Evolutionary conservation across 2,113 vertebrate genomes (phyloP).

Genomic region (Rutilus rutilus): DNA sequence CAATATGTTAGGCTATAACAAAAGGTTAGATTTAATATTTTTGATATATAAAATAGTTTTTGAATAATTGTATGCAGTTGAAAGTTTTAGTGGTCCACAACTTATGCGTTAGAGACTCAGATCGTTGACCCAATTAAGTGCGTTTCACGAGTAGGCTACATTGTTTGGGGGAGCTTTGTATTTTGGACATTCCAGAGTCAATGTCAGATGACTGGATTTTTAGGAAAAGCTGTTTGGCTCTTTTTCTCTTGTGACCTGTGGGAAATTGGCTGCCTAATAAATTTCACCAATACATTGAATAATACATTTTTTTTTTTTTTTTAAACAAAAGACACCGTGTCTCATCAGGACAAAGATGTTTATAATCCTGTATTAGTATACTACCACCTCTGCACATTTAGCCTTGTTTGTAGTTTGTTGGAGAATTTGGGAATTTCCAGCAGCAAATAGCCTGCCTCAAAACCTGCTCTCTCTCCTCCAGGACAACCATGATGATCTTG

Average conservation of each 20-base stretch:
- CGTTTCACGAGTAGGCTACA: not conserved
- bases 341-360: not conserved
- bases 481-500: conserved; percentile 11
- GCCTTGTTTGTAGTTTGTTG: not conserved
- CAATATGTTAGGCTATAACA: too few relatives aligned
- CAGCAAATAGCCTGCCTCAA: not conserved
- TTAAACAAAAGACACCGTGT: not conserved
- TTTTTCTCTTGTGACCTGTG: not conserved
- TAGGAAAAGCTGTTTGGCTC: not conserved
- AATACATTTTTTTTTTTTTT: too few relatives aligned
- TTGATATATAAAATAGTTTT: too few relatives aligned
- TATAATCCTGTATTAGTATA: not conserved
- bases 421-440: not conserved
- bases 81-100: not conserved
- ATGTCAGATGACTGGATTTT: not conserved
- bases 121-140: not conserved
- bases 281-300: not conserved
- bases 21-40: too few relatives aligned
- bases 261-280: not conserved
- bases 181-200: not conserved
- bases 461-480: not conserved
- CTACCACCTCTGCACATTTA: not conserved
- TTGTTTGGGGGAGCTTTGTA: not conserved
- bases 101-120: not conserved
- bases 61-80: not conserved